These are phyloP conservation scores for Struthidea cinerea DNA, from an alignment of 2,113 vertebrate genomes.

Conservation along the genomic window DNA sequence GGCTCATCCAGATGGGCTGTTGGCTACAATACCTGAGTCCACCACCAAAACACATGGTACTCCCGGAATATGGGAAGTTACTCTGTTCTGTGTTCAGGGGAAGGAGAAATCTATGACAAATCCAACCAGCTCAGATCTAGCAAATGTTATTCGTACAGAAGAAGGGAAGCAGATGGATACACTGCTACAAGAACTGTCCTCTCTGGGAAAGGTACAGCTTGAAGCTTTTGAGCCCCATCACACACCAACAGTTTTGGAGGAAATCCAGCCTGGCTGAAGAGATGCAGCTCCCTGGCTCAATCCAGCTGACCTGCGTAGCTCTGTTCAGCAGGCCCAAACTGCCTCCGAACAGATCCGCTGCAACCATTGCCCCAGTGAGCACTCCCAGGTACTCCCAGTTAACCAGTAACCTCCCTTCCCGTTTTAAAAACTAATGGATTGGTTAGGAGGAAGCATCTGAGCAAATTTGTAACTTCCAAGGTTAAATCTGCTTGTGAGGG, in stretches of 20 bases:
- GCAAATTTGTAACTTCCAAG: background rate
- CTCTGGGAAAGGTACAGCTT: background rate
- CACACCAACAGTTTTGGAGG: background rate
- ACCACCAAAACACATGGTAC: rapidly evolving
- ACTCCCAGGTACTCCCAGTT: background rate
- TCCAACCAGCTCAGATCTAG: background rate
- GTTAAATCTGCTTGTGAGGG: background rate
- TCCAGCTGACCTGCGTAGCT: background rate
- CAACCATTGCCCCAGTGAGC: rapidly evolving
- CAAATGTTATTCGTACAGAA: background rate
- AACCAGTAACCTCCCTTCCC: background rate
- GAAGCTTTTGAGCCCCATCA: background rate
- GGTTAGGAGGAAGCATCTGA: background rate
- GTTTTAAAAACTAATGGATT: background rate
- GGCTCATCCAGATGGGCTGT: background rate
- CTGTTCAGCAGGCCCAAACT: background rate
- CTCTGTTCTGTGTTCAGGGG: background rate
- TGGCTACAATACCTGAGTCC: background rate
- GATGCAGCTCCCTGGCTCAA: background rate
- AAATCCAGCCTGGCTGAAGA: background rate
- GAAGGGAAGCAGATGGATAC: background rate
- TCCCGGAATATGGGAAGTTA: background rate
- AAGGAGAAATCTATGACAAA: background rate
- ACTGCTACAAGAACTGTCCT: background rate
- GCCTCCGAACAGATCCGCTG: rapidly evolving